Conservation (phyloP, 2,888 invertebrate species). For the Phalera bucephala region DNA sequence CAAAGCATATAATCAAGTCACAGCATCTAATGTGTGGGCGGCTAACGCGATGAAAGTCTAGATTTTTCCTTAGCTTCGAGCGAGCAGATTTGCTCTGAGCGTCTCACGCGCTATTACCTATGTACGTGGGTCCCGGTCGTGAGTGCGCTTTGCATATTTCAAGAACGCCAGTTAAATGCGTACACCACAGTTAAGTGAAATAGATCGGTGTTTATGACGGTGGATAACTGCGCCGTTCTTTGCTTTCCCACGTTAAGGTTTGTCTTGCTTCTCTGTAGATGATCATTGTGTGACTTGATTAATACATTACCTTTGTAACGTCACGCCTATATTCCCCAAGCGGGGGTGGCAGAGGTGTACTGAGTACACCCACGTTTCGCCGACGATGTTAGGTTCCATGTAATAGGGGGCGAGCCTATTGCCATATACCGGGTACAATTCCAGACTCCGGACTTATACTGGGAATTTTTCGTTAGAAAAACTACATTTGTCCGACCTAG, state of each 20-base stretch:
- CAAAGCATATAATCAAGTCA: slow-evolving; percentile 39
- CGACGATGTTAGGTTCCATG: no score
- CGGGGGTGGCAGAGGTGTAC: no score
- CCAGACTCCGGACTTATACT: no score
- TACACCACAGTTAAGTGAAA: slow-evolving; percentile 70
- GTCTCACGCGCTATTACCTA: slow-evolving; percentile 72
- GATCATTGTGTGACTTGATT: slow-evolving; percentile 40
- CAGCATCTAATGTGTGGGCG: slow-evolving; percentile 42
- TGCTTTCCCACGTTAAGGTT: slow-evolving; percentile 60
- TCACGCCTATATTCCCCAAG: no score
- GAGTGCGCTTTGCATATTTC: slow-evolving; percentile 79
- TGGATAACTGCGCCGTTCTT: slow-evolving; percentile 40
- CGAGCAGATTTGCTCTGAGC: slow-evolving; percentile 47
- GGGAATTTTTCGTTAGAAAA: no score
- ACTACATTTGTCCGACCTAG: no score
- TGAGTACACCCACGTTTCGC: no score
- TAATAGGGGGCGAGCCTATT: no score
- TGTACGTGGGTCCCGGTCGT: slow-evolving; percentile 51
- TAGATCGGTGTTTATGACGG: slow-evolving; percentile 68
- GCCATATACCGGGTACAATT: no score
- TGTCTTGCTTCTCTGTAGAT: slow-evolving; percentile 42
- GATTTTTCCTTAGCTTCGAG: slow-evolving; percentile 39
- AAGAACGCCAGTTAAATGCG: slow-evolving; percentile 71
- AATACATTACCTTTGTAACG: no score
- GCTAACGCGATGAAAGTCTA: slow-evolving; percentile 45